Conservation (phyloP, 1,140 invertebrate species). For the Aphaenogaster floridana region DNA sequence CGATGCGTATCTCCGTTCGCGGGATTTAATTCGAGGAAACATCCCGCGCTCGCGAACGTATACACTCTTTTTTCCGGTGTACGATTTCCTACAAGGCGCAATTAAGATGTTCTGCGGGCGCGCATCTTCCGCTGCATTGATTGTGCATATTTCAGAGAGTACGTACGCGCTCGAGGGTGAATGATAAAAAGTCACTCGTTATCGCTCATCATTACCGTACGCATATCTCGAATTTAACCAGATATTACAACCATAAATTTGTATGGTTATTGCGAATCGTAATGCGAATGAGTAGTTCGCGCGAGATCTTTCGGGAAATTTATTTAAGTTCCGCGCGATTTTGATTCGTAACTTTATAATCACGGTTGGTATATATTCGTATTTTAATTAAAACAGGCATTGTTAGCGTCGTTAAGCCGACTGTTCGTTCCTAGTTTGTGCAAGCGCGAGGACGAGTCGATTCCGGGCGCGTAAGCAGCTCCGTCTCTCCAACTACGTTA, state of each 20-base stretch:
- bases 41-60: constrained; percentile 13
- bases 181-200: not conserved
- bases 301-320: constrained; percentile 3
- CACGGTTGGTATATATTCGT: not conserved
- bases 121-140: not conserved
- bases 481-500: constrained; percentile 54
- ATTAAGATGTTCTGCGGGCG: constrained; percentile 30
- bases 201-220: constrained; percentile 11
- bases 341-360: constrained; percentile 41
- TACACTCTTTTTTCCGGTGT: not conserved
- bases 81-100: constrained; percentile 20
- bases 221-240: not conserved
- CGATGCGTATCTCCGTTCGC: constrained; percentile 40
- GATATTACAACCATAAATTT: not conserved
- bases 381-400: constrained; percentile 46
- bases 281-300: not conserved
- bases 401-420: constrained; percentile 50
- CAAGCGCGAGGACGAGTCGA: constrained; percentile 29
- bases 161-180: not conserved
- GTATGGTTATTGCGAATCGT: not conserved
- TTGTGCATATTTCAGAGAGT: not conserved
- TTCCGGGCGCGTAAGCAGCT: constrained; percentile 42
- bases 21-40: constrained; percentile 50
- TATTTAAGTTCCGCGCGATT: not conserved
- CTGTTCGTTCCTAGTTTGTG: constrained; percentile 42